Base-by-base conservation (phyloP, 2,113 vertebrate genomes). In the Calcarius ornatus region DNA sequence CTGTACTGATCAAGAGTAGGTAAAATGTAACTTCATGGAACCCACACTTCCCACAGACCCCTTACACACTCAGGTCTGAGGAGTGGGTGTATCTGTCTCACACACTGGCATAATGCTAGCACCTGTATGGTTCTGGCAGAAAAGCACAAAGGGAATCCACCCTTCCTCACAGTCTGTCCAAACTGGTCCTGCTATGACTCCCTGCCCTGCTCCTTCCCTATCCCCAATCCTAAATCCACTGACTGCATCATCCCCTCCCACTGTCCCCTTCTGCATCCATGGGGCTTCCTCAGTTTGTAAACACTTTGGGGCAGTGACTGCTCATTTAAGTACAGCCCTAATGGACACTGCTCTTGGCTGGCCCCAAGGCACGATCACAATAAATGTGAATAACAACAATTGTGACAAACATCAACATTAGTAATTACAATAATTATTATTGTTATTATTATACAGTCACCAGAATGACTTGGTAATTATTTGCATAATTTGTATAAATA, bases 401-500 rank as follows among this genome's bases (percentile, higher is more conserved):
- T 60, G 57, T 65, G 72, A 81, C 69, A 93, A 95, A 76, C 73
- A 87, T 85, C 88, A 94, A 96, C 83, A 92, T 84, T 61, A 83
- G 71, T 91, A 97, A 97, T 93, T 90, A 94, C 80, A 92, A 90
- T 95, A 90, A 97, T 96, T 88, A 95, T 96, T 96, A 94, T 50
- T 94, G 90, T 86, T 96, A 93, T 93, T 95, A 96, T 96, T 94
- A 92, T 83, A 94, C 92, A 93, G 85, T 95, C 85, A 93, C 47
- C 72, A 90, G 85, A 97, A 94, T 82, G 79, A 95, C 81, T 95
- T 75, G 57, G 80, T 94, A 96, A 96, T 96, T 95, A 95, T 96
- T 96, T 96, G 92, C 93, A 94, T 96, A 94, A 95, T 96, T 96
- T 96, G 94, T 91, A 92, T 96, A 86, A 92, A 92, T 95, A 94